phyloP scores from a whole-genome alignment of 2,888 invertebrate genomes.

The Metallyticus violacea region DNA sequence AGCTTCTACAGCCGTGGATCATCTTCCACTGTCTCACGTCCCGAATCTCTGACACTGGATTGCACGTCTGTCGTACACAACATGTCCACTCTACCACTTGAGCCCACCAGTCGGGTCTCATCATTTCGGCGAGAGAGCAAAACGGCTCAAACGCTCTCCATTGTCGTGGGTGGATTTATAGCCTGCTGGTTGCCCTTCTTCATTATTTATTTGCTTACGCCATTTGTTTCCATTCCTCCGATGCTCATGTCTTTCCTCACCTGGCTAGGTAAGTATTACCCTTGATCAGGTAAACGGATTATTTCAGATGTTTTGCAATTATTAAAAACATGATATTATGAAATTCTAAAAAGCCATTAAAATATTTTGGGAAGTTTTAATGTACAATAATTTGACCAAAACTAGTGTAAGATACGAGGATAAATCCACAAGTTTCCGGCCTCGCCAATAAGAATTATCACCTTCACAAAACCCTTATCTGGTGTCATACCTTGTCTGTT shows the following conservation, averaged over 20 bases:
- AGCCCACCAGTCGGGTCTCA: constrained; percentile 37
- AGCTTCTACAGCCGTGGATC: constrained; percentile 5
- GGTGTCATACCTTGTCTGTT: too few relatives aligned
- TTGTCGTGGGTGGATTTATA: constrained; percentile 84
- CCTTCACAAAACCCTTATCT: too few relatives aligned
- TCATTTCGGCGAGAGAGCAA: constrained; percentile 74
- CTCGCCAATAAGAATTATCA: too few relatives aligned
- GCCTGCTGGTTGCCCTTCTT: constrained; percentile 89
- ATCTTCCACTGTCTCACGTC: constrained; percentile 46
- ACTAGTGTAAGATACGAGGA: too few relatives aligned
- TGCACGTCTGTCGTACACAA: constrained; percentile 38
- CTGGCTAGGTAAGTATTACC: constrained; percentile 69
- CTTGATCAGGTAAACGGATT: too few relatives aligned
- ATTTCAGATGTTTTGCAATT: too few relatives aligned
- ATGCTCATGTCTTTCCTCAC: constrained; percentile 72
- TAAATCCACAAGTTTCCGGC: too few relatives aligned
- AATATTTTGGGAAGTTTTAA: too few relatives aligned
- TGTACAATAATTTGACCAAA: too few relatives aligned
- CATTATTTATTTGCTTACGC: constrained; percentile 74
- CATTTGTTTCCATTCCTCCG: constrained; percentile 65
- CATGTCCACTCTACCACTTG: not conserved
- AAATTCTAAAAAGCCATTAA: too few relatives aligned
- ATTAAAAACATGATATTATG: too few relatives aligned
- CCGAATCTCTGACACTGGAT: constrained; percentile 54
- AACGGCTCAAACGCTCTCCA: constrained; percentile 81